Conservation (phyloP, 2,888 invertebrate genomes). For the Micoletzkya japonica region DNA sequence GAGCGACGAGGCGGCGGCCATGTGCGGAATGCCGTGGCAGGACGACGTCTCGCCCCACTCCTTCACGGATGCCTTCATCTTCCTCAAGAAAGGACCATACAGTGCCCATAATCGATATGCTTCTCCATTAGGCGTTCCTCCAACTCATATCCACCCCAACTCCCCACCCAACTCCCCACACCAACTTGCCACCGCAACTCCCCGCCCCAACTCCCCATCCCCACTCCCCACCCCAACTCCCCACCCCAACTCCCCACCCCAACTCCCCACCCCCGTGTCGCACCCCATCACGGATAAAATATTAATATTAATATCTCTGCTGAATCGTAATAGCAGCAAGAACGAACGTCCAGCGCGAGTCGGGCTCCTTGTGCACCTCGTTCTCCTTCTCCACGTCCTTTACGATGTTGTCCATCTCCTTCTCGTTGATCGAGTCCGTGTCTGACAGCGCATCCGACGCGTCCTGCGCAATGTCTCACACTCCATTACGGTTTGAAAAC, state of each 20-base stretch:
- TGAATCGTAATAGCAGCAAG: not conserved
- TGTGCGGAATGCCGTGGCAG: slow-evolving; percentile 50
- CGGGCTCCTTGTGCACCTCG: slow-evolving; percentile 34
- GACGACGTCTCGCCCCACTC: slow-evolving; percentile 50
- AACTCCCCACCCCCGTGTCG: no score
- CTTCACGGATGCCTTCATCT: slow-evolving; percentile 40
- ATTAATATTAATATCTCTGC: no score
- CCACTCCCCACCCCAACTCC: no score
- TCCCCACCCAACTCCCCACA: no score
- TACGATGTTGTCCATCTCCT: slow-evolving; percentile 45
- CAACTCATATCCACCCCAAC: no score
- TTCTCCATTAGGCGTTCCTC: no score
- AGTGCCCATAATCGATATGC: not conserved
- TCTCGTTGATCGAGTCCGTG: slow-evolving; percentile 33
- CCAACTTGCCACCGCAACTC: no score
- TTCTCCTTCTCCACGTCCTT: slow-evolving; percentile 48
- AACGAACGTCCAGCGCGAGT: slow-evolving; percentile 41
- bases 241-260: no score
- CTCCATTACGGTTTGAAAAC: not conserved
- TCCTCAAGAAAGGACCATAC: slow-evolving; percentile 32
- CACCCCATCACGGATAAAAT: no score
- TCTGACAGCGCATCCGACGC: slow-evolving; percentile 38
- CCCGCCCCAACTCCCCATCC: no score
- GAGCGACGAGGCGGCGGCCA: slow-evolving; percentile 39
- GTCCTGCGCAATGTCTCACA: slow-evolving; percentile 28